Evolutionary conservation across 1,140 invertebrate species (phyloP).

Genomic region (Plodia interpunctella): DNA sequence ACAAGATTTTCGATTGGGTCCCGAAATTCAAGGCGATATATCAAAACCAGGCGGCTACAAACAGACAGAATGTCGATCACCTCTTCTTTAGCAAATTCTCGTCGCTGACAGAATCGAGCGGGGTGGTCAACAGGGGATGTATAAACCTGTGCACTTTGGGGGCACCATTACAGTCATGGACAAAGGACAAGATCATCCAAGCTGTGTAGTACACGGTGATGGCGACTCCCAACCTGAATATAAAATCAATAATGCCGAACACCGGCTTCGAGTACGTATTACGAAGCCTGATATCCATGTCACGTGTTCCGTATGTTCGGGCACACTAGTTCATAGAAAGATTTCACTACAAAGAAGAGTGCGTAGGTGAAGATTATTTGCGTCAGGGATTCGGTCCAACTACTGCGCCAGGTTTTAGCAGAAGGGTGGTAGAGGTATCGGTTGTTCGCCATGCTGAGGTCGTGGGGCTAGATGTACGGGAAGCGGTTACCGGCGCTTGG

Average conservation of each 20-base stretch:
- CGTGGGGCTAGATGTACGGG: not conserved
- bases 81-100: not conserved
- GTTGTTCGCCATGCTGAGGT: not conserved
- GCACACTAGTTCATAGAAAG: conserved; percentile 42
- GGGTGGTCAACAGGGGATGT: not conserved
- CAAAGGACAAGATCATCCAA: conserved; percentile 24
- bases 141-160: not conserved
- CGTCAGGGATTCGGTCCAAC: conserved; percentile 24
- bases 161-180: conserved; percentile 23
- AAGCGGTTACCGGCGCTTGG: conserved; percentile 42
- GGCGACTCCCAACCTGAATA: conserved; percentile 34
- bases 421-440: no score
- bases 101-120: not conserved
- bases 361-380: conserved; percentile 39
- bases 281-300: not conserved
- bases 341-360: conserved; percentile 43
- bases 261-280: not conserved
- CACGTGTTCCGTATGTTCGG: conserved; percentile 22
- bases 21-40: no score
- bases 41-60: no score
- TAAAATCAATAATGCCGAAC: conserved; percentile 19
- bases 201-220: conserved; percentile 31
- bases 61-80: no score
- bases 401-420: not conserved
- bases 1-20: no score